Percentiles rank a stretch among this genome's conserved stretches.
Conservation (phyloP, 2,113 vertebrate genomes). For the Pristiophorus japonicus region DNA sequence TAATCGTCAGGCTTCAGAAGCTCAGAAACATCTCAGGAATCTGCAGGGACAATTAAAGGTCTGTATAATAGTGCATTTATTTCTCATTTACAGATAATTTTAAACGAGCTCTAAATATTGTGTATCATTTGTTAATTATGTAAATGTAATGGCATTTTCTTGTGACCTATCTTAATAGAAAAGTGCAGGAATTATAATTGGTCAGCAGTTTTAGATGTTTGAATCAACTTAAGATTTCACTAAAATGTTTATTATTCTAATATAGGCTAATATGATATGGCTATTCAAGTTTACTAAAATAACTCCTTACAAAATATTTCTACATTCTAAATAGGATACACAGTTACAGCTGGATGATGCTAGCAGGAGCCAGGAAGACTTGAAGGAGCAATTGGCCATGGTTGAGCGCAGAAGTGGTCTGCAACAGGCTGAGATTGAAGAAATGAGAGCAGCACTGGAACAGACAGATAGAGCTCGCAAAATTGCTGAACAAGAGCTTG, state of each 20-base stretch:
- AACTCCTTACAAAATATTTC: not conserved
- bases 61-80: not conserved
- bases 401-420: constrained; percentile 36
- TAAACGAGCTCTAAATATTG: not conserved
- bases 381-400: constrained; percentile 38
- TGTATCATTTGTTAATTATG: not conserved
- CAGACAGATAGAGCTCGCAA: constrained; percentile 39
- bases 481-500: constrained; percentile 39
- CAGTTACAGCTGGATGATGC: constrained; percentile 38
- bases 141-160: not conserved
- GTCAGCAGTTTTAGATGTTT: not conserved
- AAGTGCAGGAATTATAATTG: not conserved
- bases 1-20: constrained; percentile 40
- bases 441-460: constrained; percentile 39
- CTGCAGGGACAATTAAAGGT: constrained; percentile 42
- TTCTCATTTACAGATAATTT: not conserved
- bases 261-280: not conserved
- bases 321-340: constrained; percentile 19
- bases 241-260: not conserved
- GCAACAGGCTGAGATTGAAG: constrained; percentile 39
- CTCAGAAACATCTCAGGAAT: constrained; percentile 41
- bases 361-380: constrained; percentile 32
- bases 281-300: not conserved
- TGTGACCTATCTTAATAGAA: not conserved
- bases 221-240: not conserved